These are phyloP conservation scores for Girardinus metallicus DNA, from an alignment of 2,797 vertebrate genomes.

Conservation along the genomic window DNA sequence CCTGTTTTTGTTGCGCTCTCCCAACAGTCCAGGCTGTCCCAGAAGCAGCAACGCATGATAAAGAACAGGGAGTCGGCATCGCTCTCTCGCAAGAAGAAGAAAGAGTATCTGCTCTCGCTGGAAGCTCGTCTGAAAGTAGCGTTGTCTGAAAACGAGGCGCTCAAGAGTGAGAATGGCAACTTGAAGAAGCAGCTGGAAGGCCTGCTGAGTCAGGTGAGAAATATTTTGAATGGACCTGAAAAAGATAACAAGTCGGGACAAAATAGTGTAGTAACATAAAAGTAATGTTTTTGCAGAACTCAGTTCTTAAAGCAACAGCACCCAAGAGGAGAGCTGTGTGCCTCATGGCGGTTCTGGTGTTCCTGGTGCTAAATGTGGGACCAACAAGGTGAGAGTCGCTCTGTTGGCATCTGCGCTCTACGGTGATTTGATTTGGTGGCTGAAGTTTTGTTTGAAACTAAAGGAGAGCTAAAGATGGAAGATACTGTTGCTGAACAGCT, in stretches of 20 bases:
- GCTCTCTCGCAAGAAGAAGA: slow-evolving; percentile 94
- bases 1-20: slow-evolving; percentile 22
- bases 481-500: background rate
- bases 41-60: slow-evolving; percentile 95
- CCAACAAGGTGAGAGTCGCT: slow-evolving; percentile 84
- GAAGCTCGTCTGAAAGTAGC: slow-evolving; percentile 89
- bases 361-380: slow-evolving; percentile 87
- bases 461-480: background rate
- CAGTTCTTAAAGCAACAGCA: slow-evolving; percentile 84
- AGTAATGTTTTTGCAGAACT: slow-evolving; percentile 80
- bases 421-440: background rate
- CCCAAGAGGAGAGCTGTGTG: slow-evolving; percentile 91
- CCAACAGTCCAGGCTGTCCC: slow-evolving; percentile 84
- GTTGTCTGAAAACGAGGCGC: slow-evolving; percentile 88
- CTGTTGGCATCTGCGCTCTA: background rate
- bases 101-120: slow-evolving; percentile 91
- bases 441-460: slow-evolving; percentile 15
- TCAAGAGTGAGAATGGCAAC: slow-evolving; percentile 91
- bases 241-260: background rate
- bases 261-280: background rate
- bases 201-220: slow-evolving; percentile 87
- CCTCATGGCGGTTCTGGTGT: slow-evolving; percentile 90
- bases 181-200: slow-evolving; percentile 92
- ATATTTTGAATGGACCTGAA: background rate
- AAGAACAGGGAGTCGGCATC: slow-evolving; percentile 97